Base-by-base conservation (phyloP, 2,113 vertebrate genomes). In the Hipposideros armiger region DNA sequence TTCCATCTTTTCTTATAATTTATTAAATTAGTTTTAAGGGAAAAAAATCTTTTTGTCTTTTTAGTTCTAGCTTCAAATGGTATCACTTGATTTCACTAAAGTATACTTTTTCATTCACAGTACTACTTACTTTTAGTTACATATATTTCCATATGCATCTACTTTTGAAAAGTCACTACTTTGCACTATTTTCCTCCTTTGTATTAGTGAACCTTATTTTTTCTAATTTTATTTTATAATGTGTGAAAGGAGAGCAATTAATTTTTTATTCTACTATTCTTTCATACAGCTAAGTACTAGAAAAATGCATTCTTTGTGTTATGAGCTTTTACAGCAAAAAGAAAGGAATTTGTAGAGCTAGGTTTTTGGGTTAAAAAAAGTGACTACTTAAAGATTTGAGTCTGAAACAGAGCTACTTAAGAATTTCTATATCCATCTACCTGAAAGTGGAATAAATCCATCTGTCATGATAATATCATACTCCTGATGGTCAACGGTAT, bases 371-470 rank as follows among this genome's bases (percentile, higher is more conserved):
- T 70, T 70, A 4, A 47, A 54, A 54, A 20, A 58, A 60, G 60
- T 24, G 36, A 45, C 16, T 66, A 62, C 7, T 86, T 67, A 74
- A 95, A 97, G 74, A 32, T 30, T 11, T 47, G 24, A 62, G 30
- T 77, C 52, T n/a, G 64, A 94, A 90, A 87, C 26, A 56, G 11
- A 58, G 4, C 40, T 45, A 73, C 42, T 66, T 60, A 90, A 90
- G 84, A 80, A 67, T 82, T 95, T 90, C 90, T 84, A 8, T 30
- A 84, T 87, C 78, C 24, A 89, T 52, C 47, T 72, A 86, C 47
- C 64, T 84, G 20, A 77, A 82, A 64, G 20, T 84, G 32, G 45
- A 94, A 82, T 88, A 5, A 80, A 82, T 74, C 74, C 30, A 84
- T 82, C 32, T 74, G 36, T 80, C 40, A 45, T 15, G 36, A 9